A percentile compares a stretch with the other conserved stretches of the same genome.
phyloP scores from a whole-genome alignment of 2,113 vertebrate species.

The Ceyx melanurus region DNA sequence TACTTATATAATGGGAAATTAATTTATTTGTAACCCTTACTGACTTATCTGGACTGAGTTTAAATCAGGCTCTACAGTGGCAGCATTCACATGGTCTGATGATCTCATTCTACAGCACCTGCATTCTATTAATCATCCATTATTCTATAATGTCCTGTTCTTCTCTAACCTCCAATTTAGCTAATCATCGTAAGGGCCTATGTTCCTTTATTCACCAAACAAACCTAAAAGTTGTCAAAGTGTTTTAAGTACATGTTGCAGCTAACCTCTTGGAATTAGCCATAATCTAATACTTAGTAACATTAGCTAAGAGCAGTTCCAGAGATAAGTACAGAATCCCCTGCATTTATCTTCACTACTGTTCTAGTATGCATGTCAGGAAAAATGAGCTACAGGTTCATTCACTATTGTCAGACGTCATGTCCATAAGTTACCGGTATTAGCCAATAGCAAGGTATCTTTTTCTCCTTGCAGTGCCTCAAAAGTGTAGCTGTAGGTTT shows the following conservation, averaged over 20 bases:
- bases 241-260: rapidly evolving
- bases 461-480: neutral
- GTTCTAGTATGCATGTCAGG: neutral
- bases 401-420: rapidly evolving
- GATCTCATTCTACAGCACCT: too few species aligned
- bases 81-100: too few species aligned
- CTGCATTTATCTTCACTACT: rapidly evolving
- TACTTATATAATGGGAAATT: too few species aligned
- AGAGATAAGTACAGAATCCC: rapidly evolving
- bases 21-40: too few species aligned
- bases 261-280: neutral
- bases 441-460: rapidly evolving
- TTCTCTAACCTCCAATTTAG: too few species aligned
- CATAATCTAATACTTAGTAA: too few species aligned
- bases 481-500: rapidly evolving
- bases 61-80: too few species aligned
- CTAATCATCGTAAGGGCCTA: too few species aligned
- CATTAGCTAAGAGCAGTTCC: rapidly evolving
- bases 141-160: too few species aligned
- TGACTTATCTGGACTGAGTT: too few species aligned
- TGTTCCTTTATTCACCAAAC: neutral
- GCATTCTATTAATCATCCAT: too few species aligned
- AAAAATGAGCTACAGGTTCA: neutral
- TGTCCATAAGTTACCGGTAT: rapidly evolving
- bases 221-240: neutral